Percentiles rank a stretch among this genome's conserved stretches.
Evolutionary conservation across 2,888 invertebrate species (phyloP).

Genomic region (Eucera pruinosa): DNA sequence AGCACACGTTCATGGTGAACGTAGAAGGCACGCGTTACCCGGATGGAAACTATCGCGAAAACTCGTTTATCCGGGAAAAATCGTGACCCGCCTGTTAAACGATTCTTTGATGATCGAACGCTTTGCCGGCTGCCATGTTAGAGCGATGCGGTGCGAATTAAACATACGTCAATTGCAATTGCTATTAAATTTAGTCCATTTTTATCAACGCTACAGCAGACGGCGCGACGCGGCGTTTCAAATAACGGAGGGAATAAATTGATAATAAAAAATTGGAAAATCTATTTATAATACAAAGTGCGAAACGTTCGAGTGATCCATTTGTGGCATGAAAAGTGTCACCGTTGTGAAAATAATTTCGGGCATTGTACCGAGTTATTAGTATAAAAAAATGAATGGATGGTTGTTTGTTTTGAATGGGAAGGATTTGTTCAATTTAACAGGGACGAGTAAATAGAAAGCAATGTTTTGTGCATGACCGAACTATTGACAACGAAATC

Average conservation of each 20-base stretch:
- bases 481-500: conserved; percentile 4
- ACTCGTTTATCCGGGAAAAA: conserved; percentile 34
- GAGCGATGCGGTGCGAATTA: not conserved
- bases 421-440: not conserved
- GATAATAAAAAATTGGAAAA: too few species aligned
- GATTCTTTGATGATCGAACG: conserved; percentile 14
- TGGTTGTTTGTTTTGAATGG: not conserved
- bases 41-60: conserved; percentile 16
- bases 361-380: too few species aligned
- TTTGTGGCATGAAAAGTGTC: too few species aligned
- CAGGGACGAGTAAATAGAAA: not conserved
- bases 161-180: not conserved
- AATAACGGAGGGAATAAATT: too few species aligned
- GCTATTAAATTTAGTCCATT: not conserved
- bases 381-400: not conserved
- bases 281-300: too few species aligned
- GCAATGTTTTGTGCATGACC: not conserved
- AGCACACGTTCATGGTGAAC: conserved; percentile 4
- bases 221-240: too few species aligned
- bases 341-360: not conserved
- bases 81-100: conserved; percentile 30
- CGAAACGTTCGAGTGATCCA: too few species aligned
- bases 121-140: not conserved
- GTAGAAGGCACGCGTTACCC: not conserved
- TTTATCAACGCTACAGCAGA: too few species aligned